phyloP scores from a whole-genome alignment of 2,888 invertebrate species.

The Hymenopus coronatus region DNA sequence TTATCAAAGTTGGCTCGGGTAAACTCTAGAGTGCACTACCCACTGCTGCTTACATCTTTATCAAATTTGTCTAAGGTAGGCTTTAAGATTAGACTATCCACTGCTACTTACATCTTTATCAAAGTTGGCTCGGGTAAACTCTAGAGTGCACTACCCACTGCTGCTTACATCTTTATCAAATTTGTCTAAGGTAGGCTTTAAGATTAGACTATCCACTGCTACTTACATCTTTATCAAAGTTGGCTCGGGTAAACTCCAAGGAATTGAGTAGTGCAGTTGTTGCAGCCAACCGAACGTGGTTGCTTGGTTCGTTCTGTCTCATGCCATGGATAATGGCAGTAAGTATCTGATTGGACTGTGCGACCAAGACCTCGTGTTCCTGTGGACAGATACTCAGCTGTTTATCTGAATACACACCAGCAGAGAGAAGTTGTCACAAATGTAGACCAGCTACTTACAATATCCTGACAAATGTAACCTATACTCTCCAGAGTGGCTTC shows the following conservation, averaged over 20 bases:
- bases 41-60: too few species aligned
- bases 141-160: accelerated
- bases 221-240: conserved; percentile 89
- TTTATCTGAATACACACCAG: background rate
- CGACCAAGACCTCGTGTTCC: conserved; percentile 85
- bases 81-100: background rate
- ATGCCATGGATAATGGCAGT: conserved; percentile 99
- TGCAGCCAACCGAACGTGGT: conserved; percentile 92
- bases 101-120: too few species aligned
- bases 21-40: too few species aligned
- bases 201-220: background rate
- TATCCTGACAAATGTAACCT: conserved; percentile 98
- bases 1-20: too few species aligned
- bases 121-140: too few species aligned
- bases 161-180: too few species aligned
- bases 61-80: too few species aligned
- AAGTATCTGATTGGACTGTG: conserved; percentile 92
- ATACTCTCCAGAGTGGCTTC: conserved; percentile 97
- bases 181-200: too few species aligned
- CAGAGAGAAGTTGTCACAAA: background rate
- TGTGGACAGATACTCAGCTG: conserved; percentile 32
- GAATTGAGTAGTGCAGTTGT: conserved; percentile 96
- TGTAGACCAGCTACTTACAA: conserved; percentile 50
- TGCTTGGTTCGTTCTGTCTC: conserved; percentile 89
- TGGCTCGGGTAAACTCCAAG: conserved; percentile 95